These are phyloP conservation scores for Turritopsis rubra DNA, from an alignment of 30 jellyfish, hydroid and myxozoan species.

Conservation along the genomic window DNA sequence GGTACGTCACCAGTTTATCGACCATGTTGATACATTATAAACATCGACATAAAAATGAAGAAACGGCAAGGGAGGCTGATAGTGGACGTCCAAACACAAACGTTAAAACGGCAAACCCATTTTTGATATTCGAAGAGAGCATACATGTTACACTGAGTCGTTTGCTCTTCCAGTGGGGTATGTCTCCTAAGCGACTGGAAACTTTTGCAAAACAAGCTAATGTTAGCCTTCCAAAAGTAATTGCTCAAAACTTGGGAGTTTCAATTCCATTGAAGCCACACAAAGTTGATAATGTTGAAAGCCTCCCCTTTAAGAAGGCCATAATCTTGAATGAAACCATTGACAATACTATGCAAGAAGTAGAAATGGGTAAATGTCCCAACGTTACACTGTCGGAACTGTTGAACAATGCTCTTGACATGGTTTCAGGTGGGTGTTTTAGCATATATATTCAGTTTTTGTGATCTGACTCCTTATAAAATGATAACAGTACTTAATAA, in stretches of 20 bases:
- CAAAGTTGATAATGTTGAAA: not conserved
- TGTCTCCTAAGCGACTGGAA: slow-evolving; percentile 85
- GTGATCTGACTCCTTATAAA: not conserved
- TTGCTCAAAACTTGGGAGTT: slow-evolving; percentile 60
- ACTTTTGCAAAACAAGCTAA: slow-evolving; percentile 67
- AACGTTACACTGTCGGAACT: not conserved
- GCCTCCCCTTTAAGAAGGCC: not conserved
- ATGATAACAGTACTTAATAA: too few relatives aligned
- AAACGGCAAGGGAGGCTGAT: slow-evolving; percentile 33
- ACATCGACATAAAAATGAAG: slow-evolving; percentile 10
- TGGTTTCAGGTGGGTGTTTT: slow-evolving; percentile 15
- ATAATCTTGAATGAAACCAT: slow-evolving; percentile 3
- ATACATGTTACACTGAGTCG: slow-evolving; percentile 63
- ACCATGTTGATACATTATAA: slow-evolving; percentile 56
- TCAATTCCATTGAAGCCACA: slow-evolving; percentile 37
- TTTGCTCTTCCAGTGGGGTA: slow-evolving; percentile 70
- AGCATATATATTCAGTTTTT: not conserved
- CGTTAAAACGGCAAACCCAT: slow-evolving; percentile 69
- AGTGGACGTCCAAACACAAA: slow-evolving; percentile 27
- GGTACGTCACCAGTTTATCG: slow-evolving; percentile 72
- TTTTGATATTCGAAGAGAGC: slow-evolving; percentile 63
- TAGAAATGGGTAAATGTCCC: slow-evolving; percentile 9
- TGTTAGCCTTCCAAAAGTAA: slow-evolving; percentile 66
- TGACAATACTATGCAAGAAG: not conserved
- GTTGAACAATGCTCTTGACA: slow-evolving; percentile 5